Percentiles rank a stretch among this genome's conserved stretches.
Conservation (phyloP, 2,797 vertebrate genomes). For the Echeneis naucrates region DNA sequence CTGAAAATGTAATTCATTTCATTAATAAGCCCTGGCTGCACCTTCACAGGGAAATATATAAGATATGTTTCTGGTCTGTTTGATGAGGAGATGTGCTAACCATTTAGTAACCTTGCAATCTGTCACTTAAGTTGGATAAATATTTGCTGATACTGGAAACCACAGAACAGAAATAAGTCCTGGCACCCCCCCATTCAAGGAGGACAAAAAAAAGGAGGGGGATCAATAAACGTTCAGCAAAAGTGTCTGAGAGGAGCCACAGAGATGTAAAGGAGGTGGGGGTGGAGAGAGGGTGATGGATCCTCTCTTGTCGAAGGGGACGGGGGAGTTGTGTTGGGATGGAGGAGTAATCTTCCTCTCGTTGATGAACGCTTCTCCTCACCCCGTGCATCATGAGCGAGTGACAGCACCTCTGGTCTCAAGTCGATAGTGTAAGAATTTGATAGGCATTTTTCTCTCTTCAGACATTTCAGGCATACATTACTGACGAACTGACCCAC, state of each 20-base stretch:
- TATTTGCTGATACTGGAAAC: slow-evolving; percentile 10
- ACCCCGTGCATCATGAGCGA: slow-evolving; percentile 66
- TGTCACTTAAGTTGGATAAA: neutral
- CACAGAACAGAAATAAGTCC: slow-evolving; percentile 1
- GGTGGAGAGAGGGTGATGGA: slow-evolving; percentile 44
- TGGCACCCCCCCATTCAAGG: neutral
- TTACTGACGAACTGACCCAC: slow-evolving; percentile 12
- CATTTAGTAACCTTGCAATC: slow-evolving; percentile 2
- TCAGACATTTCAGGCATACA: slow-evolving; percentile 12
- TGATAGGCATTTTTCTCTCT: slow-evolving; percentile 34
- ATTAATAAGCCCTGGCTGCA: neutral
- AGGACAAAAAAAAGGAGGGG: neutral
- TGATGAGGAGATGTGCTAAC: neutral
- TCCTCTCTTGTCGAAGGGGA: slow-evolving; percentile 41
- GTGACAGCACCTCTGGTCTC: slow-evolving; percentile 55
- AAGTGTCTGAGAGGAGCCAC: slow-evolving; percentile 14
- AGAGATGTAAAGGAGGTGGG: slow-evolving; percentile 15
- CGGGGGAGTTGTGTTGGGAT: slow-evolving; percentile 47
- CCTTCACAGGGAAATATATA: neutral
- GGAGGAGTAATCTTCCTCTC: slow-evolving; percentile 62
- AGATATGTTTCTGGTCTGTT: neutral
- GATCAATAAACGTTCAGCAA: slow-evolving; percentile 44
- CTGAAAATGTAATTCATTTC: neutral
- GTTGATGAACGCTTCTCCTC: slow-evolving; percentile 63
- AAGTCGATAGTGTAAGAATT: slow-evolving; percentile 48